Base-by-base conservation (phyloP, 2,797 vertebrate genomes). In the Delichon dasypus region DNA sequence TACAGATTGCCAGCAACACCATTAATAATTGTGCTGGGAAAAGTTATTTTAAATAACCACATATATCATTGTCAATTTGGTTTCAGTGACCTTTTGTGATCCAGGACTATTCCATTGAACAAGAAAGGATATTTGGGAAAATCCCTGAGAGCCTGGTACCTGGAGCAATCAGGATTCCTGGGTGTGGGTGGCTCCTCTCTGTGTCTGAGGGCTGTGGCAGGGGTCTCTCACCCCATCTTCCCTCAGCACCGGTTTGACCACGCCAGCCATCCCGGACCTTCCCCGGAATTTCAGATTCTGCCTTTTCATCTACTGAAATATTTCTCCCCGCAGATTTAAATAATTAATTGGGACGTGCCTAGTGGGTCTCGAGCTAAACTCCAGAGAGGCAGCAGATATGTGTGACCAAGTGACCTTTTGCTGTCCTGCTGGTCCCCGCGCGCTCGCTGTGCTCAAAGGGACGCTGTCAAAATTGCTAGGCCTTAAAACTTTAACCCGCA, bases 401-500 rank as follows among this genome's bases (percentile, higher is more conserved):
- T 92, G 92, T 93, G 90, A 95, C 88, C 95, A 96, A 96, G 89
- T 95, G 94, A 97, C 81, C 96, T 94, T 97, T 97, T 72, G 94
- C 84, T 83, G 93, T 96, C 85, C 94, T 89, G 74, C 79, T 90
- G 72, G 65, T 96, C 92, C 92, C 95, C 92, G 66, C 78, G 88
- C 94, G 95, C 91, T 93, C 89, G 45, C 90, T 95, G 76, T 61
- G 95, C 95, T 97, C 96, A 88, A 18, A 97, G 92, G 95, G 95
- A 97, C 74, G 40, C 92, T 97, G 96, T 94, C 92, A 97, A 93
- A 93, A 94, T 96, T 95, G 89, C 94, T 97, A 95, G 89, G 62
- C 58, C 79, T 97, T 97, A 92, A 96, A 96, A 96, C 93, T 96
- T 92, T 89, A 97, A 97, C 73, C 40, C 13, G 32, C 91, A 9